A percentile compares a stretch with the other conserved stretches of the same genome.
Evolutionary conservation across 2,888 invertebrate genomes (phyloP).

Genomic region (Agrotis ipsilon): DNA sequence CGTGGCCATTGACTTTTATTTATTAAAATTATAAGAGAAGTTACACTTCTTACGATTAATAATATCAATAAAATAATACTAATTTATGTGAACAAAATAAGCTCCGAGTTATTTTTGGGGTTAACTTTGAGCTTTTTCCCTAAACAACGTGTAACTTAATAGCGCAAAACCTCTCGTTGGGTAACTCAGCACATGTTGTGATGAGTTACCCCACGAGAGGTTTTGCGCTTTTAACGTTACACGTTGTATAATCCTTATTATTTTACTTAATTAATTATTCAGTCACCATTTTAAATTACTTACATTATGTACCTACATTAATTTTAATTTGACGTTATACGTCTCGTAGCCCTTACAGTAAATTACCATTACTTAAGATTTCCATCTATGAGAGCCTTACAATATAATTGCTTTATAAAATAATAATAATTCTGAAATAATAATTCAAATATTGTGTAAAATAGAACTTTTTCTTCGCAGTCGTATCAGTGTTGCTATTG

Average conservation of each 20-base stretch:
- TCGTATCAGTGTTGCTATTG: conserved; percentile 31
- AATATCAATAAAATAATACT: neutral
- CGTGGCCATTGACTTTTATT: neutral
- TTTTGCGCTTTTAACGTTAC: no score
- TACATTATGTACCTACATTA: no score
- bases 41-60: conserved; percentile 3
- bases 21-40: neutral
- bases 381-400: neutral
- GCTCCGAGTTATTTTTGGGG: no score
- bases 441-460: neutral
- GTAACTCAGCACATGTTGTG: no score
- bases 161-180: no score
- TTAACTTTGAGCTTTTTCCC: conserved; percentile 13
- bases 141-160: no score
- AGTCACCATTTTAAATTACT: conserved; percentile 27
- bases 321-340: conserved; percentile 20
- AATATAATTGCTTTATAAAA: no score
- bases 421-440: neutral
- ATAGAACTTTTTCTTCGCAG: conserved; percentile 1
- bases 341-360: neutral
- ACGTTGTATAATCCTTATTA: neutral
- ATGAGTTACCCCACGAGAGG: no score
- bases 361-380: neutral
- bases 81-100: neutral
- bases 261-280: neutral